A percentile compares a stretch with the other conserved stretches of the same genome.
phyloP scores from a whole-genome alignment of 37 sponge, comb jelly and placozoan genomes.

The Cliona cf. orientalis region DNA sequence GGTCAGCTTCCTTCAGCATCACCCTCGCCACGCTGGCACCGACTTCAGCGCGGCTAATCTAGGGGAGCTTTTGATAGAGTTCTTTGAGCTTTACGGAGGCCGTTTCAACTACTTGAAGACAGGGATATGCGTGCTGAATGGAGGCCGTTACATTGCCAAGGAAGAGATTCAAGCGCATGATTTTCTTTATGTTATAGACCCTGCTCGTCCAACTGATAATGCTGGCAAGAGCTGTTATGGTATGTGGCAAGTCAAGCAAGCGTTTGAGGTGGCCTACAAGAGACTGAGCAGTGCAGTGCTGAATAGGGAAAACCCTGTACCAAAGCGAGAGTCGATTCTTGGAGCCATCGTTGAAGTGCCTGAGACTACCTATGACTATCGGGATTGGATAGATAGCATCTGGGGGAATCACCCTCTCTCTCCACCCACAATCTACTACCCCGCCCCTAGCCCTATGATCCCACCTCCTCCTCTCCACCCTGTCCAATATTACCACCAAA shows the following conservation, averaged over 20 bases:
- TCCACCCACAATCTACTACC: too few relatives aligned
- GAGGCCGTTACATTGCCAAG: slow-evolving; percentile 91
- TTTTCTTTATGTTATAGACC: slow-evolving; percentile 59
- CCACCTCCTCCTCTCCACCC: neutral
- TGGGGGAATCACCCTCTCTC: slow-evolving; percentile 16
- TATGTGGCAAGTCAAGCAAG: slow-evolving; percentile 72
- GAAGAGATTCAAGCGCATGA: too few relatives aligned
- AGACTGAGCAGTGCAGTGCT: slow-evolving; percentile 66
- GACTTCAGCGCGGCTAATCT: slow-evolving; percentile 81
- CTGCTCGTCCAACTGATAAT: slow-evolving; percentile 50
- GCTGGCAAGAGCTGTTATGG: slow-evolving; percentile 79
- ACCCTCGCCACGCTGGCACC: slow-evolving; percentile 61
- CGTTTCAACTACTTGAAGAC: slow-evolving; percentile 90
- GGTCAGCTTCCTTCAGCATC: slow-evolving; percentile 91
- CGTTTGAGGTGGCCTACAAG: slow-evolving; percentile 88
- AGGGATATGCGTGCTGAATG: slow-evolving; percentile 75
- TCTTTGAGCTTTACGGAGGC: slow-evolving; percentile 97
- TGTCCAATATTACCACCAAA: too few relatives aligned
- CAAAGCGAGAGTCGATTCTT: slow-evolving; percentile 41
- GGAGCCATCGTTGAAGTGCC: slow-evolving; percentile 62
- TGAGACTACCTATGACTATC: slow-evolving; percentile 63
- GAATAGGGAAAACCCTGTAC: slow-evolving; percentile 40
- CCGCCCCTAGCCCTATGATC: neutral
- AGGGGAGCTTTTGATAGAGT: slow-evolving; percentile 95
- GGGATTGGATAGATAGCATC: slow-evolving; percentile 72